Base-by-base conservation (phyloP, 2,797 vertebrate species). In the Sphenodon punctatus region DNA sequence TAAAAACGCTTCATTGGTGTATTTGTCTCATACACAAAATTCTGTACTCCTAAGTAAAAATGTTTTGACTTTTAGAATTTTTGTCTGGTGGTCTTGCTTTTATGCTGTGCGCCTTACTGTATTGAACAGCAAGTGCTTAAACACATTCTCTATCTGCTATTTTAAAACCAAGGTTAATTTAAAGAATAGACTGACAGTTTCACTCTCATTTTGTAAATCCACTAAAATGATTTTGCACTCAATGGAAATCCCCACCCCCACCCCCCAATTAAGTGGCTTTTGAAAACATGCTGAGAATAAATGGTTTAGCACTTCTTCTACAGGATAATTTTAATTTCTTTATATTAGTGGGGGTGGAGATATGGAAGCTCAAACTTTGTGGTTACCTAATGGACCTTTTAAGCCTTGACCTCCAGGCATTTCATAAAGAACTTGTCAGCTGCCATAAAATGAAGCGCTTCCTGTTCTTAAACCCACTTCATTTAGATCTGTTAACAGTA, bases 231-330 rank as follows among this genome's bases (percentile, higher is more conserved):
- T 79, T 91, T 88, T 90, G 66, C 1, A 9, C 89, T 75, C 63
- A 42, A 58, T 78, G 59, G 86, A 84, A 79, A 80, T 86, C 88
- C 85, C 81, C 92, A 14, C 86, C 61, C 86, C 89, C 85, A 89
- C 76, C 88, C 79, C 89, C 80, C 77, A 89, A 83, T 89, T 82
- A 92, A 90, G 84, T 75, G 70, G 89, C 82, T 81, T 91, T 91
- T 80, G 74, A 86, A 88, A 81, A 81, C 64, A 5, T 71, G 67
- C 10, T 0, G 10, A n/a, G 5, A 8, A 5, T 0, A 1, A 23
- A 60, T 90, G 67, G 13, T 55, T 90, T 39, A 48, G 78, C 85
- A 49, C 16, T 34, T 0, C 19, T 34, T 36, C 64, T 81, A 63
- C 10, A 14, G 12, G 34, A 32, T 1, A 1, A 30, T 22, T 43